phyloP scores from a whole-genome alignment of 2,797 vertebrate species.

The Eleutherodactylus coqui region DNA sequence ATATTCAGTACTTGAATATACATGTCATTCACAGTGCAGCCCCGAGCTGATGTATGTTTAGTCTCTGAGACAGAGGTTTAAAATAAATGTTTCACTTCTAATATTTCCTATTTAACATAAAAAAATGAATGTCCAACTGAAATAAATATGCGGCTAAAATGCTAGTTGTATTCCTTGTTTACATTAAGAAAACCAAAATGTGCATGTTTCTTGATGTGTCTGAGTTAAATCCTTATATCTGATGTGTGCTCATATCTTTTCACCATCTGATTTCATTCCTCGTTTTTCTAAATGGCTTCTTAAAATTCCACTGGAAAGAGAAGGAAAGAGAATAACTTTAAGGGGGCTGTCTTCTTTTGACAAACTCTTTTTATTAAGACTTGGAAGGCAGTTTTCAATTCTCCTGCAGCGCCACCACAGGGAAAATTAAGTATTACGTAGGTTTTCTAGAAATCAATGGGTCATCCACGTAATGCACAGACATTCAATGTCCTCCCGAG shows the following conservation, averaged over 20 bases:
- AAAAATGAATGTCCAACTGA: conserved; percentile 54
- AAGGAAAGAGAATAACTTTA: neutral
- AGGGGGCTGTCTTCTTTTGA: neutral
- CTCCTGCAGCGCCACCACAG: neutral
- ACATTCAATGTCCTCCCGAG: too few relatives aligned
- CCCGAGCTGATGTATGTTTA: conserved; percentile 28
- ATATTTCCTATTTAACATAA: conserved; percentile 49
- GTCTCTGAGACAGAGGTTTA: neutral
- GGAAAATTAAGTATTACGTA: neutral
- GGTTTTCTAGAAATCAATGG: too few relatives aligned
- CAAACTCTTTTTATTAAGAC: neutral
- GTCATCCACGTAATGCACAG: too few relatives aligned
- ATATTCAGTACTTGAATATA: neutral
- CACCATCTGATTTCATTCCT: neutral
- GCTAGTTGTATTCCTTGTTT: conserved; percentile 30
- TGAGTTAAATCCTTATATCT: neutral
- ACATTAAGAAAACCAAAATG: conserved; percentile 50
- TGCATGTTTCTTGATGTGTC: neutral
- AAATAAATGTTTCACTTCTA: conserved; percentile 43
- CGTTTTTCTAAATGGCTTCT: neutral
- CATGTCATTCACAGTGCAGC: conserved; percentile 18
- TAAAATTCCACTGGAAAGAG: neutral
- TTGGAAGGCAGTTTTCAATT: neutral
- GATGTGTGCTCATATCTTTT: conserved; percentile 28
- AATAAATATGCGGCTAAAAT: neutral